These are phyloP conservation scores for Eulemur macaco DNA, from an alignment of 2,113 vertebrate genomes.

Conservation along the genomic window DNA sequence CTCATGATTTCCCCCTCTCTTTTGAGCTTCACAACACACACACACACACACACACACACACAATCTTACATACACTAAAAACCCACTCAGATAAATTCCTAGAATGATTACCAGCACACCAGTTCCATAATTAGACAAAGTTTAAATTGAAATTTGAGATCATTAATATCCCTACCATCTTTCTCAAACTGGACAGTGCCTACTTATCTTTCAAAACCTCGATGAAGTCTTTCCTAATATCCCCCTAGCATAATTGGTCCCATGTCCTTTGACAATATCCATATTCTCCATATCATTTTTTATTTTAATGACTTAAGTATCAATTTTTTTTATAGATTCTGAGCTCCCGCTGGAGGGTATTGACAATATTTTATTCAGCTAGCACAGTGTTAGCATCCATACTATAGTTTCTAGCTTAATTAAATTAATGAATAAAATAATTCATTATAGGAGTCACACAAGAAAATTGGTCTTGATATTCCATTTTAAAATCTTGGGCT, in stretches of 20 bases:
- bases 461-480: slow-evolving; percentile 1
- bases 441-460: not conserved
- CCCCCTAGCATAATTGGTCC: not conserved
- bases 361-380: slow-evolving; percentile 1
- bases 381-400: not conserved
- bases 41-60: not conserved
- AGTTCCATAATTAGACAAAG: slow-evolving; percentile 18
- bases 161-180: not conserved
- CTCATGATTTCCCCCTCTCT: not conserved
- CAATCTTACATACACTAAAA: not conserved
- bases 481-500: not conserved
- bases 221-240: not conserved
- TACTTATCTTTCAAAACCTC: not conserved
- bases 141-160: slow-evolving; percentile 32
- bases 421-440: slow-evolving; percentile 9
- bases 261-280: not conserved
- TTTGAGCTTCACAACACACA: not conserved
- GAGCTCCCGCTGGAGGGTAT: not conserved
- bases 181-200: not conserved
- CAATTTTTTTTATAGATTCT: slow-evolving; percentile 5
- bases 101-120: not conserved
- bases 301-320: slow-evolving; percentile 14
- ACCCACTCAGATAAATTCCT: not conserved
- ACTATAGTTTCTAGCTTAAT: not conserved
- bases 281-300: not conserved